These are phyloP conservation scores for Psylliodes chrysocephalus DNA, from an alignment of 2,888 invertebrate species.

Conservation along the genomic window DNA sequence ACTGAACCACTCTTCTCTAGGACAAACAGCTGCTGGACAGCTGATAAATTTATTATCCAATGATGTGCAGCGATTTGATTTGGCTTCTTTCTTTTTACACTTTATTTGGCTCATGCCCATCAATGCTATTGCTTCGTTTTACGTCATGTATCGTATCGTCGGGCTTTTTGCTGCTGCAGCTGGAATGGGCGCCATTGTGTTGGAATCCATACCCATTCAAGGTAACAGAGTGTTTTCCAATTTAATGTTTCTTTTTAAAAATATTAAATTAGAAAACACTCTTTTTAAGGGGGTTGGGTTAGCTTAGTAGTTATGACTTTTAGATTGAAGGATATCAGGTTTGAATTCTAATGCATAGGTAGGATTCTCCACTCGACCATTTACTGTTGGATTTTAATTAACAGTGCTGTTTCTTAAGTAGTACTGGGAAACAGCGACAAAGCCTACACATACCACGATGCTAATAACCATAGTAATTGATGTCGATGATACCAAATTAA, in stretches of 20 bases:
- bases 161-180: conserved; percentile 68
- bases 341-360: too few relatives aligned
- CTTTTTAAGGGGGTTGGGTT: too few relatives aligned
- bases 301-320: too few relatives aligned
- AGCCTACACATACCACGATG: too few relatives aligned
- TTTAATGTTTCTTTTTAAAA: background rate
- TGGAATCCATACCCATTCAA: conserved; percentile 67
- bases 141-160: conserved; percentile 69
- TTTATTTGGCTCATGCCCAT: conserved; percentile 85
- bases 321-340: too few relatives aligned
- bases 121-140: conserved; percentile 73
- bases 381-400: too few relatives aligned
- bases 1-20: conserved; percentile 76
- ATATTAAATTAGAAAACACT: too few relatives aligned
- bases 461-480: too few relatives aligned
- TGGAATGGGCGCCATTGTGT: conserved; percentile 69
- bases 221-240: conserved; percentile 54
- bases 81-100: conserved; percentile 75
- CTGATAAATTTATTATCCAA: conserved; percentile 87
- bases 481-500: too few relatives aligned
- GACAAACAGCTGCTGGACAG: conserved; percentile 85
- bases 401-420: too few relatives aligned
- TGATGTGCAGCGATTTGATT: conserved; percentile 85
- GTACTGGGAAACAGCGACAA: too few relatives aligned
- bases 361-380: too few relatives aligned